phyloP scores from a whole-genome alignment of 2,113 vertebrate genomes.

The Sphyrna mokarran region DNA sequence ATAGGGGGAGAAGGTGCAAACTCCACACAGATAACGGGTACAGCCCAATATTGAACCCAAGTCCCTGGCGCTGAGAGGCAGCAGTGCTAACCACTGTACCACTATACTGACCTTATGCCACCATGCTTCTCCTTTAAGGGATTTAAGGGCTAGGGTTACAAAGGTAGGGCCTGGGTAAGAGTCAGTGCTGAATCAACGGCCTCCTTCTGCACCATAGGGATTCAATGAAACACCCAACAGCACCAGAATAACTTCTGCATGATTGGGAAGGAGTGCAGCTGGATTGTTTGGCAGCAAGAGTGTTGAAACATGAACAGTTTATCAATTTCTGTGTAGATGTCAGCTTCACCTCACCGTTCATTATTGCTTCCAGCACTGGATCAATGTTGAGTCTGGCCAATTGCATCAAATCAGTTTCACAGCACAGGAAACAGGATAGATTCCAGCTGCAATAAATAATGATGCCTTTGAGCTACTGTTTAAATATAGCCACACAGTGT shows the following conservation, averaged over 20 bases:
- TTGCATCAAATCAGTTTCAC: background rate
- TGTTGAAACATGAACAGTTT: background rate
- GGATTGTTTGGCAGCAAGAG: background rate
- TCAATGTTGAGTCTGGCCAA: background rate
- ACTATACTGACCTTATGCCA: no score
- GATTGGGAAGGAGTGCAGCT: background rate
- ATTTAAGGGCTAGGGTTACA: no score
- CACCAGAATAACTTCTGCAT: background rate
- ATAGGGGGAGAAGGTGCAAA: no score
- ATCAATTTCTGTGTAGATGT: background rate
- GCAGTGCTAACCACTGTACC: no score
- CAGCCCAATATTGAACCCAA: no score
- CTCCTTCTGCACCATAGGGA: no score
- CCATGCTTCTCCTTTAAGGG: no score
- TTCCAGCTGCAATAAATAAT: background rate
- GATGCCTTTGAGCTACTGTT: background rate
- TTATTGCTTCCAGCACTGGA: background rate
- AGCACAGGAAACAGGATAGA: background rate
- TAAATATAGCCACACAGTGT: background rate
- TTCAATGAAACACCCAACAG: no score
- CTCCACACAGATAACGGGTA: no score
- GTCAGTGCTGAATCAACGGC: no score
- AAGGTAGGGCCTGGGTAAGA: no score
- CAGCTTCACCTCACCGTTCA: background rate
- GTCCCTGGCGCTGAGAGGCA: no score